Percentiles rank a stretch among this genome's conserved stretches.
Conservation (phyloP, 2,797 vertebrate genomes). For the Miichthys miiuy region DNA sequence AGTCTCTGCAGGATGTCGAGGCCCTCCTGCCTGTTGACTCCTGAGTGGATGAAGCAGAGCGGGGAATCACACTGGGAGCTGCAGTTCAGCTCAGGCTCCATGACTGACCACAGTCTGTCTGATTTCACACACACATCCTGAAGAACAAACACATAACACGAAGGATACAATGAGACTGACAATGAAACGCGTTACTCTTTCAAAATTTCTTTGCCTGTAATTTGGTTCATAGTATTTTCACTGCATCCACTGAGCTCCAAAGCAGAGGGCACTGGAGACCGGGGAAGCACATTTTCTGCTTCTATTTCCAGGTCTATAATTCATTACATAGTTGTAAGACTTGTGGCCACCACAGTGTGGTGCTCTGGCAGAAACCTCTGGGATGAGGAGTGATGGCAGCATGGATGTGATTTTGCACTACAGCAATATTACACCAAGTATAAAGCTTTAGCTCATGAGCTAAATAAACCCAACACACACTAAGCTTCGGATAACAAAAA, state of each 20-base stretch:
- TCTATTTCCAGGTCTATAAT: slow-evolving; percentile 17
- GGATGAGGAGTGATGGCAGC: slow-evolving; percentile 17
- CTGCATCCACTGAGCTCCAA: background rate
- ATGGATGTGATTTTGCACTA: slow-evolving; percentile 1
- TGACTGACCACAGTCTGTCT: slow-evolving; percentile 75
- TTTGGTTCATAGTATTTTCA: background rate
- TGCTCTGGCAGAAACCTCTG: slow-evolving; percentile 56
- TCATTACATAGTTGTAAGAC: slow-evolving; percentile 41
- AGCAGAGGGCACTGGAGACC: background rate
- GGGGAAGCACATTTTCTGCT: background rate
- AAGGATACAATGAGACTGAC: background rate
- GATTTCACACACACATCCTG: slow-evolving; percentile 81
- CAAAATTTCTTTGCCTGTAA: background rate
- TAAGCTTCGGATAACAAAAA: background rate
- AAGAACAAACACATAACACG: slow-evolving; percentile 17
- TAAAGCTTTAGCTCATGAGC: background rate
- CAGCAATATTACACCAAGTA: background rate
- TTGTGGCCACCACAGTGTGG: slow-evolving; percentile 70
- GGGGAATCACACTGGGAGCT: slow-evolving; percentile 87
- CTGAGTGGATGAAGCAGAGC: slow-evolving; percentile 84
- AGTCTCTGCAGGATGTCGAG: slow-evolving; percentile 86
- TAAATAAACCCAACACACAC: background rate
- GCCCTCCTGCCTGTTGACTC: slow-evolving; percentile 83
- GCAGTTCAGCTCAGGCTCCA: slow-evolving; percentile 94
- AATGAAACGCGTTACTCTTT: background rate